Conservation (phyloP, 2,888 invertebrate species). For the Athalia rosae region DNA sequence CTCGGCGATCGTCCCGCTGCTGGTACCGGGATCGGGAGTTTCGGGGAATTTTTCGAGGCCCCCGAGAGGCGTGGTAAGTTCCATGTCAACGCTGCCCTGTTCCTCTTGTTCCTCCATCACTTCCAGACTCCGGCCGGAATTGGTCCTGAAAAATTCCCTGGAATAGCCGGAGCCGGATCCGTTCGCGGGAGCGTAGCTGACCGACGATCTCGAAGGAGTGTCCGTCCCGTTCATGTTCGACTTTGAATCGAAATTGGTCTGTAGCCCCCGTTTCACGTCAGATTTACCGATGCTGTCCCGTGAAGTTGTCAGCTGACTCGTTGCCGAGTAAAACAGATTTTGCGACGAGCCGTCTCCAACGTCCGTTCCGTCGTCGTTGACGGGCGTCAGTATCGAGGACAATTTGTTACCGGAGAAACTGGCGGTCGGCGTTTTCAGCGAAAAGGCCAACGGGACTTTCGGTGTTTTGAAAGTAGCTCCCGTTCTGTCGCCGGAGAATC, state of each 20-base stretch:
- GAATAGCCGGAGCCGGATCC: neutral
- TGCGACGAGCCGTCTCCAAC: neutral
- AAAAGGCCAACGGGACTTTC: slow-evolving; percentile 52
- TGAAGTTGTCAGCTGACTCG: slow-evolving; percentile 31
- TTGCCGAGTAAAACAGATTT: slow-evolving; percentile 28
- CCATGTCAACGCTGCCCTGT: slow-evolving; percentile 6
- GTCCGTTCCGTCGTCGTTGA: neutral
- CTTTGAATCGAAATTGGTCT: slow-evolving; percentile 1
- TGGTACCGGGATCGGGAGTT: neutral
- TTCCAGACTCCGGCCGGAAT: slow-evolving; percentile 48
- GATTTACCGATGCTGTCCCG: neutral
- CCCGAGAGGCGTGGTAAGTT: slow-evolving; percentile 40
- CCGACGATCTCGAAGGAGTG: slow-evolving; percentile 35
- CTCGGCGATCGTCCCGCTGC: too few species aligned
- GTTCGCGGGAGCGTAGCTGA: too few species aligned
- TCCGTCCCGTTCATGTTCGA: neutral
- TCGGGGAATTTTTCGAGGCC: neutral
- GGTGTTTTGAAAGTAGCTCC: slow-evolving; percentile 55
- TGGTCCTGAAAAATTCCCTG: slow-evolving; percentile 42
- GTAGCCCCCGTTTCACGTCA: slow-evolving; percentile 1
- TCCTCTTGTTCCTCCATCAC: slow-evolving; percentile 51
- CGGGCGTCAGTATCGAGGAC: neutral
- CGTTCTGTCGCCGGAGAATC: slow-evolving; percentile 46
- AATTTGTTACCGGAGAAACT: neutral
- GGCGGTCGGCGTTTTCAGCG: slow-evolving; percentile 58